phyloP scores from a whole-genome alignment of 2,113 vertebrate species.

The Propithecus coquereli region DNA sequence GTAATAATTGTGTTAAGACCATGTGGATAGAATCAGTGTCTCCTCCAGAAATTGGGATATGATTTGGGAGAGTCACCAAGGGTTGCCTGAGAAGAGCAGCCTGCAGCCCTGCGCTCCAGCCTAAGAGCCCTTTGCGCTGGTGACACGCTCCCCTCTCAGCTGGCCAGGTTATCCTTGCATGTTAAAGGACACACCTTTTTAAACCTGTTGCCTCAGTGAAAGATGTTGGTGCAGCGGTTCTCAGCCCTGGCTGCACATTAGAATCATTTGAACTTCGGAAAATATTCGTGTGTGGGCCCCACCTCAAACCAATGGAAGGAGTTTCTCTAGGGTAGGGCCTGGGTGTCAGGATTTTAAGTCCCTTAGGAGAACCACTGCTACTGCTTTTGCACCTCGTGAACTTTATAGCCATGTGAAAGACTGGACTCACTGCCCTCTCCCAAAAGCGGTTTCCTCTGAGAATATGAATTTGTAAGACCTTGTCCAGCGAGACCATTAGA shows the following conservation, averaged over 20 bases:
- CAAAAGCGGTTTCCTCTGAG: not conserved
- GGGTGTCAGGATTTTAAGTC: not conserved
- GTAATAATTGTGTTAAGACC: constrained; percentile 2
- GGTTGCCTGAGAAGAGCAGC: not conserved
- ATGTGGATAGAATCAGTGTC: not conserved
- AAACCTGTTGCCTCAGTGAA: not conserved
- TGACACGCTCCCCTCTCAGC: not conserved
- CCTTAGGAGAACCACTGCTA: not conserved
- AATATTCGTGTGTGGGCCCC: not conserved
- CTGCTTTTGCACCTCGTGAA: not conserved
- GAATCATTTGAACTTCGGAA: not conserved
- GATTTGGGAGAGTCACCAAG: not conserved
- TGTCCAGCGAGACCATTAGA: not conserved
- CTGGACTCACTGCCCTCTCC: not conserved
- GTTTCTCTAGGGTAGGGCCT: not conserved
- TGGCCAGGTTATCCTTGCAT: not conserved
- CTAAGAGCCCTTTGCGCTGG: not conserved
- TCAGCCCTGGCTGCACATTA: not conserved
- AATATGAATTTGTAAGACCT: not conserved
- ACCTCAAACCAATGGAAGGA: not conserved
- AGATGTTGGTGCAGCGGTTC: not conserved
- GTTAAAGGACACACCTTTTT: not conserved
- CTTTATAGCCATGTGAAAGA: not conserved
- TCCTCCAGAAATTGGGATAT: not conserved
- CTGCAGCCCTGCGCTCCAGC: not conserved